Conservation (phyloP, 2,888 invertebrate genomes). For the Serrognathus titanus region DNA sequence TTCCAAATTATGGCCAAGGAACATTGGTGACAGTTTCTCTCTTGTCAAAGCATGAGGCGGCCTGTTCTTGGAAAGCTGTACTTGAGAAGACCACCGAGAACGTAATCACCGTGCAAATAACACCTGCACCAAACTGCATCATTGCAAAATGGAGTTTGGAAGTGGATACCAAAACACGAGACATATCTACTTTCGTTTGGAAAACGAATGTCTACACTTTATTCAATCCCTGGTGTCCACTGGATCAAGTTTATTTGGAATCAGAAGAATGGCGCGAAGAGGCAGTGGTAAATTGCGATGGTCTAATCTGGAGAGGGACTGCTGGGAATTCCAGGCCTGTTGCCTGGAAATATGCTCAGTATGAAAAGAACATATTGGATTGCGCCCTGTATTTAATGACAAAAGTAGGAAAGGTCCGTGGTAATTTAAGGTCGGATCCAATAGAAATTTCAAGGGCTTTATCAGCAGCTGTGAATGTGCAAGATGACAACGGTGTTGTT, state of each 20-base stretch:
- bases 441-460: conserved; percentile 69
- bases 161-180: conserved; percentile 47
- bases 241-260: conserved; percentile 67
- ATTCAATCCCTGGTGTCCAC: conserved; percentile 76
- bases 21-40: conserved; percentile 73
- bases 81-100: conserved; percentile 65
- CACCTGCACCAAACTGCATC: conserved; percentile 59
- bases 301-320: conserved; percentile 72
- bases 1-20: conserved; percentile 55
- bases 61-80: conserved; percentile 70
- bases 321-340: conserved; percentile 65
- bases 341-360: conserved; percentile 75
- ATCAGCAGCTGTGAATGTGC: conserved; percentile 77
- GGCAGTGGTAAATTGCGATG: conserved; percentile 68
- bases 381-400: conserved; percentile 64
- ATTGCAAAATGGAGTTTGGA: conserved; percentile 16
- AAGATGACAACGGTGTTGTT: conserved; percentile 77
- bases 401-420: conserved; percentile 56
- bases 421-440: conserved; percentile 68
- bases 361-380: conserved; percentile 64
- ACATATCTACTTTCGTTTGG: conserved; percentile 65
- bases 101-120: conserved; percentile 55
- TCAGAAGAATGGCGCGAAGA: conserved; percentile 64
- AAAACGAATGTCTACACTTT: conserved; percentile 69
- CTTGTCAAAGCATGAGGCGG: conserved; percentile 59